Percentiles rank a stretch among this genome's conserved stretches.
phyloP scores from a whole-genome alignment of 37 sponge, comb jelly and placozoan species.

The Crambe crambe region DNA sequence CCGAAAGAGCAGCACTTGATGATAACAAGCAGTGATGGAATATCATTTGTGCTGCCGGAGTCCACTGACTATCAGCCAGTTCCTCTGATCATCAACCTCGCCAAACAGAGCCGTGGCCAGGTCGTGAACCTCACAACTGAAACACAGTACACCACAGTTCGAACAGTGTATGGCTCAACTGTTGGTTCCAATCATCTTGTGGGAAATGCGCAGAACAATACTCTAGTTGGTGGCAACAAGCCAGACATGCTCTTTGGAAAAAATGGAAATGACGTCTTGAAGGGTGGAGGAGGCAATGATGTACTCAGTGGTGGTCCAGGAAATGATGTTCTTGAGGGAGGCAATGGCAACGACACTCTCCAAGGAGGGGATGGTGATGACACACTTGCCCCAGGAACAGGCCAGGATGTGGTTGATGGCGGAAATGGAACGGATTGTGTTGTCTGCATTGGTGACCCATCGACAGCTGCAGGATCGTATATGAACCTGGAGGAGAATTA shows the following conservation, averaged over 20 bases:
- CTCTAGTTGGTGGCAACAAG: constrained; percentile 36
- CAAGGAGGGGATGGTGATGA: constrained; percentile 35
- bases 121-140: background rate
- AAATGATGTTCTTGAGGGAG: constrained; percentile 32
- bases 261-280: constrained; percentile 22
- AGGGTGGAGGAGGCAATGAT: constrained; percentile 41
- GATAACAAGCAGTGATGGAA: too few species aligned
- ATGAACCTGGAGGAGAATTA: constrained; percentile 10
- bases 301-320: constrained; percentile 14
- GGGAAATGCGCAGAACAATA: constrained; percentile 22
- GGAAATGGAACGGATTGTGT: constrained; percentile 30
- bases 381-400: constrained; percentile 12
- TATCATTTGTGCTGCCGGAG: too few species aligned
- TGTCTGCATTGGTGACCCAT: background rate
- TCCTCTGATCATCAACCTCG: too few species aligned
- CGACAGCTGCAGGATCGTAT: background rate
- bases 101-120: too few species aligned
- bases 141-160: constrained; percentile 2
- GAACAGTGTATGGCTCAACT: constrained; percentile 30
- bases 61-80: too few species aligned
- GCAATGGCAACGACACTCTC: constrained; percentile 28
- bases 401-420: constrained; percentile 15
- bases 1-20: too few species aligned
- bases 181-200: constrained; percentile 5
- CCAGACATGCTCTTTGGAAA: constrained; percentile 4